Percentiles rank a stretch among this genome's conserved stretches.
phyloP scores from a whole-genome alignment of 2,888 invertebrate genomes.

The Proisotoma minuta region DNA sequence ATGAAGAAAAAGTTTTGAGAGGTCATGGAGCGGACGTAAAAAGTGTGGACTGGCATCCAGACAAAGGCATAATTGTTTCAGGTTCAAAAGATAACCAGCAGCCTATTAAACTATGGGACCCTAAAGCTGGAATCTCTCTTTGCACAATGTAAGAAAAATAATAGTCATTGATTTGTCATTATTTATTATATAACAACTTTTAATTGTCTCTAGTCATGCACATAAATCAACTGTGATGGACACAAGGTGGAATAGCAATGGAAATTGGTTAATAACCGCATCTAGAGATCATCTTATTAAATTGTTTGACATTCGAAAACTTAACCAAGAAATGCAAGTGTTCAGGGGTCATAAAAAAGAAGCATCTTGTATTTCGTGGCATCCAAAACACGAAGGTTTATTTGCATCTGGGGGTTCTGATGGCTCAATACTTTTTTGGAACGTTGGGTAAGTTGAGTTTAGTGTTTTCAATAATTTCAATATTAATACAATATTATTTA shows the following conservation, averaged over 20 bases:
- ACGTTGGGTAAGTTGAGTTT: constrained; percentile 72
- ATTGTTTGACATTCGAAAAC: constrained; percentile 92
- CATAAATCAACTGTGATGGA: constrained; percentile 99
- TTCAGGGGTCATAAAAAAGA: constrained; percentile 99
- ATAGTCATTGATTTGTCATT: not conserved
- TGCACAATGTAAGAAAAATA: constrained; percentile 73
- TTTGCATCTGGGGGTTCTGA: constrained; percentile 98
- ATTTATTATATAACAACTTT: constrained; percentile 14
- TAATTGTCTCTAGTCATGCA: constrained; percentile 66
- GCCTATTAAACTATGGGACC: constrained; percentile 99
- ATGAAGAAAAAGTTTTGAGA: constrained; percentile 88
- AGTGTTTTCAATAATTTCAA: no score
- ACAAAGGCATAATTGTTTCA: constrained; percentile 91
- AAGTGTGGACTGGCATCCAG: constrained; percentile 99
- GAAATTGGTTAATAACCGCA: constrained; percentile 98
- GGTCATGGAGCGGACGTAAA: constrained; percentile 98
- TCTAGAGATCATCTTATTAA: constrained; percentile 95
- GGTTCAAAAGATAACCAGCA: constrained; percentile 99
- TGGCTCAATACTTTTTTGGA: constrained; percentile 98
- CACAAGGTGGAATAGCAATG: constrained; percentile 98
- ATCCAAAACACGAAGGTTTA: constrained; percentile 92
- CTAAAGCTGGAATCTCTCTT: constrained; percentile 88
- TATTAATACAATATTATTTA: not conserved
- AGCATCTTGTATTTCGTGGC: constrained; percentile 95
- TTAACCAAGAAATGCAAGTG: constrained; percentile 90